Evolutionary conservation across 2,113 vertebrate species (phyloP), one percentile per base, ranked within the genome.

Genomic region (Numenius arquata): DNA sequence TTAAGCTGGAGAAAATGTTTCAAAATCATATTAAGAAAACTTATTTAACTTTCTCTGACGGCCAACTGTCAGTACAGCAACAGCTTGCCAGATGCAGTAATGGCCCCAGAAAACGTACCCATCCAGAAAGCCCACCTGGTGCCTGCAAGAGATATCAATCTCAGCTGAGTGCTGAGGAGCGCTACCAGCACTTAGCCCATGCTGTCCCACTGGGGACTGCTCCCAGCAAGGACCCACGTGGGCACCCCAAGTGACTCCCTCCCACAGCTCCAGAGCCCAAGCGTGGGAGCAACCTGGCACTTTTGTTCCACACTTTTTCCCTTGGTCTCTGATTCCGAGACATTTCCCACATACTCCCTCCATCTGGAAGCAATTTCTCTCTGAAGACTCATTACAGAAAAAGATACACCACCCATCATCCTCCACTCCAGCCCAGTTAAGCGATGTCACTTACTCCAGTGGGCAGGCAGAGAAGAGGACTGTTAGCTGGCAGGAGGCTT

Each of bases 101-200:
- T 9, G 16, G 36, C 8, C 32, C 43, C 65, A 91, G n/a, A 81
- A 70, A 70, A 52, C 0, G 1, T 32, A 63, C 11, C 65, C 85
- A 74, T 5, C 34, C 8, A 7, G 65, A 76, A 83, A 82, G 26
- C 22, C 40, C 36, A 36, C 26, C 32, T 5, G 12, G 20, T 25
- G 43, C 58, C 29, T 0, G 5, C 55, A 78, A 61, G 70, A 63
- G 52, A n/a, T 52, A 74, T 6, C 47, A 29, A 20, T 32, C 84
- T 74, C 68, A 78, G 72, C 76, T 15, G 34, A 1, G 1, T 15
- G 12, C 79, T 83, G 59, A 22, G 41, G 17, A 83, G 65, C 58
- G 8, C 58, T 30, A 17, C 0, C 0, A 72, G 65, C 25, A 70
- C 47, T 58, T 70, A 11, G 3, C 20, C 45, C 12, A 8, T 34